phyloP scores from a whole-genome alignment of 1,140 invertebrate genomes.

The Delia radicum region DNA sequence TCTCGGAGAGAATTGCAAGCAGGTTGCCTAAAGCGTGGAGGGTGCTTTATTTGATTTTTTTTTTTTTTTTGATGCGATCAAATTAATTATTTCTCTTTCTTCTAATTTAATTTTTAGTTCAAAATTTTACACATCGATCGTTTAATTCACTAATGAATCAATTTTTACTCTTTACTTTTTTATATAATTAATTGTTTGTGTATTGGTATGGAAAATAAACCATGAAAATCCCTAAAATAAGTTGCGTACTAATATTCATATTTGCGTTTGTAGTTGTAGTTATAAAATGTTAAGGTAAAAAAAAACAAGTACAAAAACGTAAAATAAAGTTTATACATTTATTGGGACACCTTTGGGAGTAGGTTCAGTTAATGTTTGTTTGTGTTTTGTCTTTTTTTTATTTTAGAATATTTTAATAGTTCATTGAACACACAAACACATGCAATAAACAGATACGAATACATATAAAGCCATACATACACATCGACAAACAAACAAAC shows the following conservation, averaged over 20 bases:
- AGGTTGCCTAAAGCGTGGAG: too few species aligned
- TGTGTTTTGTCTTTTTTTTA: background rate
- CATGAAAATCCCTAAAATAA: too few species aligned
- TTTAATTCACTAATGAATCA: too few species aligned
- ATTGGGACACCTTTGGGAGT: constrained; percentile 9
- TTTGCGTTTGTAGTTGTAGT: background rate
- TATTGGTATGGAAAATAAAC: too few species aligned
- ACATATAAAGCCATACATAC: background rate
- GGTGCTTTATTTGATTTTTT: too few species aligned
- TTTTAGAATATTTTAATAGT: constrained; percentile 19
- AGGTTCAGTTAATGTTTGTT: constrained; percentile 17
- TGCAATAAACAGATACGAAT: background rate
- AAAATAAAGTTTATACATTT: constrained; percentile 16
- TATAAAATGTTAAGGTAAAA: constrained; percentile 2
- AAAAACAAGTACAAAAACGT: background rate
- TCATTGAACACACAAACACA: background rate
- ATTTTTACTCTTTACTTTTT: background rate
- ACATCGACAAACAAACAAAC: background rate
- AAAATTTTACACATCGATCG: too few species aligned
- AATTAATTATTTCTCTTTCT: too few species aligned
- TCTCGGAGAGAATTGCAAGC: too few species aligned
- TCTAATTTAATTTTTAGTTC: too few species aligned
- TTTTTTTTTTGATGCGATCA: too few species aligned
- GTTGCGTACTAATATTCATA: too few species aligned
- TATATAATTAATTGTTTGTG: background rate